phyloP scores from a whole-genome alignment of 2,113 vertebrate species.

The Serinus canaria region DNA sequence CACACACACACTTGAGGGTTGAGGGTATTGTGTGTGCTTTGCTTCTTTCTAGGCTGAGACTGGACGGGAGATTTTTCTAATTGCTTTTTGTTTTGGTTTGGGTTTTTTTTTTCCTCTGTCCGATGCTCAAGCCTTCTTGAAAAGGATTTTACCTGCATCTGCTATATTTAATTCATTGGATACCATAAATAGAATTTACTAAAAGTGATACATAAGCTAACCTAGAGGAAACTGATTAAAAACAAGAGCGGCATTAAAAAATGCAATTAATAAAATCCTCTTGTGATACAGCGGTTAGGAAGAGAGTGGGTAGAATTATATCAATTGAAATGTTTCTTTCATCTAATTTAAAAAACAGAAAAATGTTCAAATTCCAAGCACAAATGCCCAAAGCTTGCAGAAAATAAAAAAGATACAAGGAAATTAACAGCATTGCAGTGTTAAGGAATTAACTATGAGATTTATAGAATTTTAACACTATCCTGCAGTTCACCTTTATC shows the following conservation, averaged over 20 bases:
- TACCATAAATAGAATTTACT: conserved; percentile 18
- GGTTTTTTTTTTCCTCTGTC: neutral
- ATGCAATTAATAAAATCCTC: neutral
- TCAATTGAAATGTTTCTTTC: conserved; percentile 9
- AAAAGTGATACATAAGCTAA: neutral
- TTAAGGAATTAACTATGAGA: neutral
- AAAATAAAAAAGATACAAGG: neutral
- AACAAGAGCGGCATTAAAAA: neutral
- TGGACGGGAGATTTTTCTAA: conserved; percentile 48
- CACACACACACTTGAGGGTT: neutral
- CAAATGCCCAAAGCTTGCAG: neutral
- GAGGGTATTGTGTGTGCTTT: conserved; percentile 36
- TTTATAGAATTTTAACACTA: conserved; percentile 4
- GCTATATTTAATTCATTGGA: conserved; percentile 13
- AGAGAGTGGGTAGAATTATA: neutral
- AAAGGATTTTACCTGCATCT: conserved; percentile 58
- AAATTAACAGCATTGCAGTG: neutral
- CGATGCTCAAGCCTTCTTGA: conserved; percentile 36
- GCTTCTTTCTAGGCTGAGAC: neutral
- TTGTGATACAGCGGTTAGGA: neutral
- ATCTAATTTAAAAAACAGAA: neutral
- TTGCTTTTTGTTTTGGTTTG: neutral
- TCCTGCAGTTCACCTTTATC: neutral
- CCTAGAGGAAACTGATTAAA: neutral
- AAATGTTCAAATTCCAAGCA: neutral